Evolutionary conservation across 2,888 invertebrate species (phyloP).

Genomic region (Arctia plantaginis): DNA sequence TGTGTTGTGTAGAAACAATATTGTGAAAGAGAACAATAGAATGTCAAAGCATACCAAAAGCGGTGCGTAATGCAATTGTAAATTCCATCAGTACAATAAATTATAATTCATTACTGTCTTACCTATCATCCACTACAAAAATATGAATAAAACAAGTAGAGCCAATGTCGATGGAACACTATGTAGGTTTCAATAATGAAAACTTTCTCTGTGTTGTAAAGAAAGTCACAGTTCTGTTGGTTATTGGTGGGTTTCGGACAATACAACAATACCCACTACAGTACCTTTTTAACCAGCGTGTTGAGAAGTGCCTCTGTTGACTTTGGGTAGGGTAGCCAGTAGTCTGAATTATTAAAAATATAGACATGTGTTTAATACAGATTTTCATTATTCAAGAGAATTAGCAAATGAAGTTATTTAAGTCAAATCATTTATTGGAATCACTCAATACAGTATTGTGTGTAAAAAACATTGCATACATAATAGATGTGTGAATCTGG

Average conservation of each 20-base stretch:
- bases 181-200: not conserved
- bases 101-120: not conserved
- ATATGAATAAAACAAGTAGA: not conserved
- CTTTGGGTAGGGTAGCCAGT: no score
- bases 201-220: not conserved
- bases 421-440: not conserved
- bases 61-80: not conserved
- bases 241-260: no score
- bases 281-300: no score
- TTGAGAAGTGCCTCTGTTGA: no score
- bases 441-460: not conserved
- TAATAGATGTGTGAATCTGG: not conserved
- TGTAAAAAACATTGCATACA: not conserved
- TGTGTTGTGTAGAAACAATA: not conserved
- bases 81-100: not conserved
- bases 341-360: no score
- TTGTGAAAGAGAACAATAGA: conserved; percentile 9
- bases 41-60: not conserved
- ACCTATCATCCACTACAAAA: not conserved
- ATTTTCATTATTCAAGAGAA: no score
- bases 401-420: not conserved
- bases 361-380: no score
- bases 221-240: no score
- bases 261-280: no score
- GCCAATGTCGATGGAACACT: not conserved